Evolutionary conservation across 2,113 vertebrate genomes (phyloP).

Genomic region (Origma solitaria): DNA sequence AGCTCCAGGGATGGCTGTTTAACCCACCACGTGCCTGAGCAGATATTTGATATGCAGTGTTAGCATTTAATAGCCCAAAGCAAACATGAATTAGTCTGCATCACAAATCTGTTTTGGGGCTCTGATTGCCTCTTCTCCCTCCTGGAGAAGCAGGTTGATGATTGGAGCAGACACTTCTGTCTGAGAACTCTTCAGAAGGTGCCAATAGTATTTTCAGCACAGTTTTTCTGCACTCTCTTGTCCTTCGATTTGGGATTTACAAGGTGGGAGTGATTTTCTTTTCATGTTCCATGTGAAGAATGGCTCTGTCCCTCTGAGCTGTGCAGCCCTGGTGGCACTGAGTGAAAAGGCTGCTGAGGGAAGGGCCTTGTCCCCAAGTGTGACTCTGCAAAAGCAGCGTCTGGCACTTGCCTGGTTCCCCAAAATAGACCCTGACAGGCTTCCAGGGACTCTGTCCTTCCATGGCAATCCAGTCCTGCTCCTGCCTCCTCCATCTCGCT

Average conservation of each 20-base stretch:
- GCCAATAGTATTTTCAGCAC: not conserved
- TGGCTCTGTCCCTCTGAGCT: not conserved
- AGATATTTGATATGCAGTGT: not conserved
- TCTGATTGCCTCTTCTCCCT: not conserved
- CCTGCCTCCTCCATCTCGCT: not conserved
- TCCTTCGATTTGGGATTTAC: not conserved
- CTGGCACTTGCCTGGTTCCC: not conserved
- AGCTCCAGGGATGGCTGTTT: not conserved
- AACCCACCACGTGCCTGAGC: not conserved
- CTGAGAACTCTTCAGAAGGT: not conserved
- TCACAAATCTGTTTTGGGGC: not conserved
- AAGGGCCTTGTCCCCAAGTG: not conserved
- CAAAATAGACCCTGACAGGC: not conserved
- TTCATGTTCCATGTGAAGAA: not conserved
- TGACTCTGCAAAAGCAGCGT: not conserved
- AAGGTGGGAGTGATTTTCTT: not conserved
- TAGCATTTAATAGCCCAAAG: not conserved
- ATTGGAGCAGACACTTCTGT: not conserved
- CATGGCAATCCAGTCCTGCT: not conserved
- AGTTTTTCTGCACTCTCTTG: not conserved
- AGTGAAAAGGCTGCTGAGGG: not conserved
- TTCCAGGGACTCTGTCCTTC: not conserved
- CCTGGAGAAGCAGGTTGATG: not conserved
- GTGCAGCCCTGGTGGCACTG: not conserved
- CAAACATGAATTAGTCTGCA: not conserved